Evolutionary conservation across 2,888 invertebrate species (phyloP).

Genomic region (Ormyrus labotus): DNA sequence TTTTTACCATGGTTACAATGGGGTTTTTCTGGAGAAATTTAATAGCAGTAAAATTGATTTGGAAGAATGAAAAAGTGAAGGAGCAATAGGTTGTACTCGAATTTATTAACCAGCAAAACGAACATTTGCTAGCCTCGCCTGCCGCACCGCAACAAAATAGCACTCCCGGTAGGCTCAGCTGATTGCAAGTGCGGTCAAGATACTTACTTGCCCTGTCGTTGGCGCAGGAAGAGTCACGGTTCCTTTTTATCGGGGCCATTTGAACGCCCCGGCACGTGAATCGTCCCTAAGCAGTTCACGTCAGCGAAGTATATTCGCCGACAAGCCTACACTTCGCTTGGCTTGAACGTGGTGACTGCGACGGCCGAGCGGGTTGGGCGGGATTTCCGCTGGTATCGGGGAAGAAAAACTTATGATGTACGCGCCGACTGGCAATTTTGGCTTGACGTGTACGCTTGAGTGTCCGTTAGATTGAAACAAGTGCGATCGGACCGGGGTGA

Average conservation of each 20-base stretch:
- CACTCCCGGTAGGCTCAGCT: no score
- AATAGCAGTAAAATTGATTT: no score
- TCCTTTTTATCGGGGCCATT: conserved; percentile 48
- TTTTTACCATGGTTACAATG: no score
- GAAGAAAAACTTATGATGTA: not conserved
- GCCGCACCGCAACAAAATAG: not conserved
- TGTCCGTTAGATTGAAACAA: conserved; percentile 29
- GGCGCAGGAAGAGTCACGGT: conserved; percentile 1
- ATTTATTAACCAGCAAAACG: no score
- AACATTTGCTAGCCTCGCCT: not conserved
- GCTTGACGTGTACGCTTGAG: conserved; percentile 16
- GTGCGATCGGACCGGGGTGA: conserved; percentile 33
- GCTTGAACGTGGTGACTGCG: no score
- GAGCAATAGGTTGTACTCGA: no score
- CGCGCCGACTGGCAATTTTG: conserved; percentile 49
- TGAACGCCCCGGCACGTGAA: not conserved
- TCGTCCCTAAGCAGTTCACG: not conserved
- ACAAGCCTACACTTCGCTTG: not conserved
- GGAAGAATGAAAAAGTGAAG: no score
- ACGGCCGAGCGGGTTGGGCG: not conserved
- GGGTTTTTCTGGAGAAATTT: no score
- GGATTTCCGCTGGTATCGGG: not conserved
- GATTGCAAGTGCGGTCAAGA: no score
- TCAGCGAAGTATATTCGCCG: conserved; percentile 2
- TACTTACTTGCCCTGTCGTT: conserved; percentile 47